These are phyloP conservation scores for Muschampia plurimacula DNA, from an alignment of 2,888 invertebrate genomes.

Conservation along the genomic window DNA sequence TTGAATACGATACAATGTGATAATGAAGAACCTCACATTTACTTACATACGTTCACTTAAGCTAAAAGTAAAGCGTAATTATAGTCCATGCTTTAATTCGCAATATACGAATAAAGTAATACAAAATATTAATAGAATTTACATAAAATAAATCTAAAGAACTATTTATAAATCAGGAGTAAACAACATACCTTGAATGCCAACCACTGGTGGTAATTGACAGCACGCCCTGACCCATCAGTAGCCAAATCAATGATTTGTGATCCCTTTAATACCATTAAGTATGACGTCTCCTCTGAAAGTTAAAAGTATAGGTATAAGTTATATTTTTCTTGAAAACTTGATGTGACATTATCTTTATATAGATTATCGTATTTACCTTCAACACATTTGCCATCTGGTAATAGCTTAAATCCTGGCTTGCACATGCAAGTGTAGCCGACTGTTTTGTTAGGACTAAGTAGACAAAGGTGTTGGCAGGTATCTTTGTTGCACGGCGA, in stretches of 20 bases:
- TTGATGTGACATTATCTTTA: not conserved
- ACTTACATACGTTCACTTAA: no score
- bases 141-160: no score
- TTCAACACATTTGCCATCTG: constrained; percentile 91
- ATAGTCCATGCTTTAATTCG: no score
- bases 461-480: constrained; percentile 96
- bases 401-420: constrained; percentile 91
- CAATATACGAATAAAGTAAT: no score
- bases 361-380: constrained; percentile 54
- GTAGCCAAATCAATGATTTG: constrained; percentile 95
- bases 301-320: no score
- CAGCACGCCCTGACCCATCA: constrained; percentile 91
- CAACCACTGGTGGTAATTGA: constrained; percentile 94
- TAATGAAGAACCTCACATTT: no score
- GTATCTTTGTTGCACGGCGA: constrained; percentile 89
- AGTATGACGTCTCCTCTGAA: constrained; percentile 93
- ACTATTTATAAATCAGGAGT: no score
- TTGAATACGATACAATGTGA: no score
- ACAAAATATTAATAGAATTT: no score
- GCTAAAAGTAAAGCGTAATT: no score
- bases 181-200: constrained; percentile 83
- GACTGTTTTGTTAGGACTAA: constrained; percentile 89
- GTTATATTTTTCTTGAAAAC: no score
- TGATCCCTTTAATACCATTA: constrained; percentile 95
- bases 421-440: constrained; percentile 97